A percentile compares a stretch with the other conserved stretches of the same genome.
These are phyloP conservation scores for Hirudinaria manillensis DNA, from an alignment of 2,888 invertebrate genomes.

Conservation along the genomic window DNA sequence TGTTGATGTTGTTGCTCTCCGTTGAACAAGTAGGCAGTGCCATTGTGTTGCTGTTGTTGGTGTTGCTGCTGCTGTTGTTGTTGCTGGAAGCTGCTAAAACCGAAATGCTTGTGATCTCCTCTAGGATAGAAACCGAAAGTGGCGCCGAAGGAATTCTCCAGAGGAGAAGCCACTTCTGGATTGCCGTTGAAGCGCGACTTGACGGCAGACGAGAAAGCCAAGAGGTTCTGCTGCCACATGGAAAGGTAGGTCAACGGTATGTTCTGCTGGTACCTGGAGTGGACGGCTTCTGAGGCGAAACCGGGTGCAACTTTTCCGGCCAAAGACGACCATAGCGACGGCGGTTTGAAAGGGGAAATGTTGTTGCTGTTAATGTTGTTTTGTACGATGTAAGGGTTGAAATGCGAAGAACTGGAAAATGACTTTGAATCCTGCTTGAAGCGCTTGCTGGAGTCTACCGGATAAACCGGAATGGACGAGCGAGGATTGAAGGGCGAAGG, in stretches of 20 bases:
- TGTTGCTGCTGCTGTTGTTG: background rate
- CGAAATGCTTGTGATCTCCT: background rate
- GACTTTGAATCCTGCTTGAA: background rate
- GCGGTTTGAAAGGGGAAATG: background rate
- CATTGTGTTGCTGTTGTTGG: background rate
- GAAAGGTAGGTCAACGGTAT: constrained; percentile 15
- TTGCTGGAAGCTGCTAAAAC: background rate
- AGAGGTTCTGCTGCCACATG: constrained; percentile 25
- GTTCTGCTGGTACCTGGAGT: constrained; percentile 1
- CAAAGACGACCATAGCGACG: background rate
- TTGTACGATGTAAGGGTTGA: background rate
- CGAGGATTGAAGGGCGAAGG: background rate
- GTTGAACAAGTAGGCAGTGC: background rate
- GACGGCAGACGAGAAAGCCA: constrained; percentile 7
- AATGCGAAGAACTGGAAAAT: background rate
- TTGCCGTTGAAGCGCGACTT: background rate
- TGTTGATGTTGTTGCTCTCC: background rate
- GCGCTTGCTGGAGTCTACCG: constrained; percentile 2
- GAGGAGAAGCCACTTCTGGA: background rate
- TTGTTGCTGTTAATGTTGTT: background rate
- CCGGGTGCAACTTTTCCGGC: background rate
- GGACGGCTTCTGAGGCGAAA: background rate
- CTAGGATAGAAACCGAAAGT: background rate
- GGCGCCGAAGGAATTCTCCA: background rate
- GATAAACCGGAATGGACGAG: background rate